A percentile compares a stretch with the other conserved stretches of the same genome.
Evolutionary conservation across 2,797 vertebrate genomes (phyloP).

Genomic region (Alca torda): DNA sequence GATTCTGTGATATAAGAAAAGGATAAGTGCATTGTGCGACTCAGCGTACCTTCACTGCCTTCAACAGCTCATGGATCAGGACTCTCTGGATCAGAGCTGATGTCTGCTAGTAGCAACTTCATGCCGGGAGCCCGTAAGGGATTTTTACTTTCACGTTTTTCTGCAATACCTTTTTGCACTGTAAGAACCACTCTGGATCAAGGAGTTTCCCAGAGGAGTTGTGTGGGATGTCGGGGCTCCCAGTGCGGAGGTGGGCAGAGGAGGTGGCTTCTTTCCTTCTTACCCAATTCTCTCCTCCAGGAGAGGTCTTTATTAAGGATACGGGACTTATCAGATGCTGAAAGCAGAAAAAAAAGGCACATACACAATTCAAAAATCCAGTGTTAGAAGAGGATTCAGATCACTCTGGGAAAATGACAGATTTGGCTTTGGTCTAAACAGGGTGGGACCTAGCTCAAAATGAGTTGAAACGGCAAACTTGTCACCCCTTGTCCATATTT

Average conservation of each 20-base stretch:
- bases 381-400: neutral
- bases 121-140: neutral
- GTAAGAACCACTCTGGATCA: neutral
- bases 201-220: neutral
- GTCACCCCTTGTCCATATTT: neutral
- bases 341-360: neutral
- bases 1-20: neutral
- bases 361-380: neutral
- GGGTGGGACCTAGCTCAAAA: neutral
- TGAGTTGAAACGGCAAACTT: neutral
- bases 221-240: neutral
- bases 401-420: neutral
- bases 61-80: neutral
- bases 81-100: neutral
- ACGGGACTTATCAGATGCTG: fast-evolving
- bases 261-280: neutral
- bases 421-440: neutral
- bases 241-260: neutral
- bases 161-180: neutral
- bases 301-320: neutral
- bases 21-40: neutral
- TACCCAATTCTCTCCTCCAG: neutral
- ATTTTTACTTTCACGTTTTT: neutral
- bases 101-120: neutral
- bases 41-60: neutral